A percentile compares a stretch with the other conserved stretches of the same genome.
These are phyloP conservation scores for Rhizoglyphus robini DNA, from an alignment of 1,140 invertebrate species.

Conservation along the genomic window DNA sequence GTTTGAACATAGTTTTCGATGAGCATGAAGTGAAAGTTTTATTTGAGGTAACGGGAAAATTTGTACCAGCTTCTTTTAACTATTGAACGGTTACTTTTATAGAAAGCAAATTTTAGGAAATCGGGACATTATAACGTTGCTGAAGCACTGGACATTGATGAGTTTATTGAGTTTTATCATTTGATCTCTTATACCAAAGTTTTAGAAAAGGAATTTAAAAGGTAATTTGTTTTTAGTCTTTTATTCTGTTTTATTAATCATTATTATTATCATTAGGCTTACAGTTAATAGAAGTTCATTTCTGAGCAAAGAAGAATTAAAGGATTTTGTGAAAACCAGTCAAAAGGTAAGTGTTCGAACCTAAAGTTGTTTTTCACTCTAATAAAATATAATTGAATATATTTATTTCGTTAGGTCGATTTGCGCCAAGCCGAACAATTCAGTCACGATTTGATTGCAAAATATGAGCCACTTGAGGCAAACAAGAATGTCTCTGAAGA, in stretches of 20 bases:
- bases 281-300: too few species aligned
- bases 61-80: too few species aligned
- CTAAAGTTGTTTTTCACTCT: too few species aligned
- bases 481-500: background rate
- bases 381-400: background rate
- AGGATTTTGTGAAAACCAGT: background rate
- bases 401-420: background rate
- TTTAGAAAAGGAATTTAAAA: background rate
- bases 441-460: background rate
- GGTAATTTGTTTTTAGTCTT: background rate
- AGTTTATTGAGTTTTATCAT: background rate
- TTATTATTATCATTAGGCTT: too few species aligned
- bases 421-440: background rate
- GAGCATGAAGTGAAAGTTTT: background rate
- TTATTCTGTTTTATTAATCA: too few species aligned
- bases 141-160: background rate
- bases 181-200: background rate
- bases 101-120: background rate
- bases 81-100: too few species aligned
- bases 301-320: background rate
- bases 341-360: too few species aligned
- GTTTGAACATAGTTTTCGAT: background rate
- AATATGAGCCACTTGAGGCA: background rate
- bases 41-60: background rate
- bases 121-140: background rate